Base-by-base conservation (phyloP, 1,140 invertebrate species). In the Trichonephila inaurata region DNA sequence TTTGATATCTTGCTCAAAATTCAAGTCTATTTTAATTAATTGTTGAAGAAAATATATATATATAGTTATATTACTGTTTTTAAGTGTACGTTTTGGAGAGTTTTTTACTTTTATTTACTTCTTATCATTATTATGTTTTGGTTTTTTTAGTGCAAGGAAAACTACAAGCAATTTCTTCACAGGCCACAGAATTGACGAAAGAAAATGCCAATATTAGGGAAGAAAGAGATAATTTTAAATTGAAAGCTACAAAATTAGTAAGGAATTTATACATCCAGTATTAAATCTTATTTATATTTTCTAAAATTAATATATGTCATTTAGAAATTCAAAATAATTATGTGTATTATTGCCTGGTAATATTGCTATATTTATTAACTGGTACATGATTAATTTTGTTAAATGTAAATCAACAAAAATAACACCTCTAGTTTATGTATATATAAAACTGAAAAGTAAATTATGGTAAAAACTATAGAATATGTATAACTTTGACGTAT, bases 161-260 rank as follows among this genome's bases (percentile, higher is more conserved):
- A 66, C 12, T 92, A 28, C 24, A 69, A 40, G 69, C 89, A 81
- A n/a, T 94, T 33, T 60, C 64, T 72, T 18, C 24, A 40, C 91
- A 92, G 12, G 51, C 81, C 16, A n/a, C 77, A 33, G 93, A 94
- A 77, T 28, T 83, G 1, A 40, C 83, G 12, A 85, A 89, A 58
- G 89, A 91, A 88, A 91, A 81, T 66, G 21, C 62, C n/a, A 62
- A 64, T 21, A 5, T 94, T 12, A 90, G 89, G 33, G 66, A 91
- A 86, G 94, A 94, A 64, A 91, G 64, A 88, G 94, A 94, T 69
- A 89, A 28, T 72, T 92, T 94, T 21, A 81, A 94, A 51, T 19
- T 66, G 1, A 93, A 88, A 64, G 66, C 92, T 62, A 86, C 62
- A 33, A 93, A 88, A 88, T 33, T 93, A 72, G 92, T 89, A 81